Conservation (phyloP, 2,797 vertebrate species). For the Characodon lateralis region DNA sequence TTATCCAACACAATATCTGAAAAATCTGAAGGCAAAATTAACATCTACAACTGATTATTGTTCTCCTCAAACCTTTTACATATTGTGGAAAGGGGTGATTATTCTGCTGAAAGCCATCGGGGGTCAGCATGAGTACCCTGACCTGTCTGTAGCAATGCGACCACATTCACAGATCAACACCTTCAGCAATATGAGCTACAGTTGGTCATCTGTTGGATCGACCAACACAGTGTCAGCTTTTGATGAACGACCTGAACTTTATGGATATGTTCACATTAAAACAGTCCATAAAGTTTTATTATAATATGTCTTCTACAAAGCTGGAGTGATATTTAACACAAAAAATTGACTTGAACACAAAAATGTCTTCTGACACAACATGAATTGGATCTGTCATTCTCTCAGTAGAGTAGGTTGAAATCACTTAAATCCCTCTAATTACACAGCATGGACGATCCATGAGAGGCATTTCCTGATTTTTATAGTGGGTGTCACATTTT, state of each 20-base stretch:
- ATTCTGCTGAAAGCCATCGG: no score
- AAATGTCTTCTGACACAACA: slow-evolving; percentile 49
- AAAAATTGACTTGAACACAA: slow-evolving; percentile 56
- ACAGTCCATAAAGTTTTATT: slow-evolving; percentile 16
- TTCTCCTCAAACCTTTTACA: background rate
- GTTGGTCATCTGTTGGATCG: background rate
- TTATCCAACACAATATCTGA: no score
- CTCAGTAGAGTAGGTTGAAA: slow-evolving; percentile 49
- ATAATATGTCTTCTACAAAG: slow-evolving; percentile 34
- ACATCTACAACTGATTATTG: no score
- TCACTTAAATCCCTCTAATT: slow-evolving; percentile 58
- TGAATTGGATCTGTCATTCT: slow-evolving; percentile 65
- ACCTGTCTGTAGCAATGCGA: background rate
- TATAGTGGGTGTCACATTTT: slow-evolving; percentile 35
- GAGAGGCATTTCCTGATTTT: background rate
- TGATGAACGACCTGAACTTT: slow-evolving; percentile 35
- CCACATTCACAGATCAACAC: background rate
- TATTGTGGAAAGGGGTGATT: background rate
- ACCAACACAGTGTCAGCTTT: slow-evolving; percentile 27
- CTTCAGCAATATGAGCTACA: background rate
- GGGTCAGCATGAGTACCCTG: background rate
- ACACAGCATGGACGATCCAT: slow-evolving; percentile 19
- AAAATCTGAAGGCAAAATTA: background rate
- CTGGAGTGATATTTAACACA: slow-evolving; percentile 47
- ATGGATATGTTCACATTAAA: slow-evolving; percentile 34